These are phyloP conservation scores for Pavo muticus DNA, from an alignment of 2,113 vertebrate genomes.

Conservation along the genomic window DNA sequence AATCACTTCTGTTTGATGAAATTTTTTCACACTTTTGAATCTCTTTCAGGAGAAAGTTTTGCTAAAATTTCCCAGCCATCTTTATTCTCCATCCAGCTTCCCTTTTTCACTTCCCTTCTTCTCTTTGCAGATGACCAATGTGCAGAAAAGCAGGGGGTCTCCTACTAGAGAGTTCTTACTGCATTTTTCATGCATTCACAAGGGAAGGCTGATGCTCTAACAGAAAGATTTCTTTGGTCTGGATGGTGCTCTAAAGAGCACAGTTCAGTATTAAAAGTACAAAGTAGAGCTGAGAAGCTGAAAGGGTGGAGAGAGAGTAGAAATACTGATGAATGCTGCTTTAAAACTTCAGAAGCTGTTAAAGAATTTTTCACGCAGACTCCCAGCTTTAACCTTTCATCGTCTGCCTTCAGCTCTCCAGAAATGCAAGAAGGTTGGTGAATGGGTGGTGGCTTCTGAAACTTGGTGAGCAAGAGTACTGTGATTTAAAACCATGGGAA, in stretches of 20 bases:
- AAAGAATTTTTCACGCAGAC: not conserved
- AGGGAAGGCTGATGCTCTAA: not conserved
- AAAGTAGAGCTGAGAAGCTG: not conserved
- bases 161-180: not conserved
- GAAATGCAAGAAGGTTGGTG: not conserved
- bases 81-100: not conserved
- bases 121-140: not conserved
- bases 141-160: not conserved
- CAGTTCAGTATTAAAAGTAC: not conserved
- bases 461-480: not conserved
- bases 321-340: not conserved
- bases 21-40: not conserved
- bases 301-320: not conserved
- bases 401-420: not conserved
- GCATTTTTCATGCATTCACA: conserved; percentile 17
- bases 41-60: not conserved
- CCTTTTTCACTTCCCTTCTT: not conserved
- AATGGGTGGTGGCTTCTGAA: not conserved
- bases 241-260: not conserved
- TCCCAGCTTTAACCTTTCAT: not conserved
- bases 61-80: not conserved
- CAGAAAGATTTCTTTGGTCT: not conserved
- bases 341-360: not conserved
- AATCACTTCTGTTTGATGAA: not conserved
- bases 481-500: not conserved